Evolutionary conservation across 2,888 invertebrate species (phyloP).

Genomic region (Gisinianus flammeolus): DNA sequence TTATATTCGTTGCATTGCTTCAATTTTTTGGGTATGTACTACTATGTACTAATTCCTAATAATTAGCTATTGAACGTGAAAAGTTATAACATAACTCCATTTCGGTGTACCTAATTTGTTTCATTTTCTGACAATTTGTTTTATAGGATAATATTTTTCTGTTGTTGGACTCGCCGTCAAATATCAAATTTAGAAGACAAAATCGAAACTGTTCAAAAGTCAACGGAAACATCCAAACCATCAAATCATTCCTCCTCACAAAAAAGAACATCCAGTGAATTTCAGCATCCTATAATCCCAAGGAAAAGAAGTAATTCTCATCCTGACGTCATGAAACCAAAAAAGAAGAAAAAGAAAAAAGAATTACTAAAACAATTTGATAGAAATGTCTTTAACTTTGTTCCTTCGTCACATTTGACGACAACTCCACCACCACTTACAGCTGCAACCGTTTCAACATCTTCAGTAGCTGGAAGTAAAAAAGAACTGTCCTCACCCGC

Average conservation of each 20-base stretch:
- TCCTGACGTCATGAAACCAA: constrained; percentile 37
- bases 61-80: neutral
- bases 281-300: neutral
- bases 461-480: neutral
- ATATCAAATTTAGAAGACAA: constrained; percentile 26
- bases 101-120: neutral
- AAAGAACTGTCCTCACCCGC: neutral
- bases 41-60: neutral
- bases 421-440: neutral
- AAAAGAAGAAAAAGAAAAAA: constrained; percentile 42
- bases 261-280: neutral
- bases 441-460: neutral
- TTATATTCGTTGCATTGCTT: constrained; percentile 51
- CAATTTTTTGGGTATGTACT: constrained; percentile 45
- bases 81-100: neutral
- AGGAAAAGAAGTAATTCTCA: constrained; percentile 41
- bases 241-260: neutral
- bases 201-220: constrained; percentile 5
- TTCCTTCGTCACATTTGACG: neutral
- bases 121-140: neutral
- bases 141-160: constrained; percentile 23
- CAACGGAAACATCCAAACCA: neutral
- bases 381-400: constrained; percentile 23
- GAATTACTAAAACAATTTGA: constrained; percentile 25
- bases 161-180: constrained; percentile 34